Evolutionary conservation across 1,140 invertebrate genomes (phyloP), one percentile per base, ranked within the genome.

Genomic region (Rhopalosiphum padi): DNA sequence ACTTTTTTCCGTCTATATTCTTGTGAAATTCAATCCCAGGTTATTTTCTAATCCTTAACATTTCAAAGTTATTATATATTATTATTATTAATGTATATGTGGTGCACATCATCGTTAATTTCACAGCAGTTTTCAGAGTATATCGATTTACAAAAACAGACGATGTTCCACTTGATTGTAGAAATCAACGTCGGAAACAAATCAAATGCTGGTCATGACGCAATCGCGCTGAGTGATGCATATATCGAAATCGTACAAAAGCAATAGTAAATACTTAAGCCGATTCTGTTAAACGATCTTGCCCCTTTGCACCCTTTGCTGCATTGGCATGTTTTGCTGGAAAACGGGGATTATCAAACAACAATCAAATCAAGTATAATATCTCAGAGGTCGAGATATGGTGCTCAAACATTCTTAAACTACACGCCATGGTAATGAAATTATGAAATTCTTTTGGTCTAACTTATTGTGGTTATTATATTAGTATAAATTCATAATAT

Each of bases 11-110:
- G 37, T 41, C 25, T 37, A 43, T 60, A 37, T 60, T 68, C 30
- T 43, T 37, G 89, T 21, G 37, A 90, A 90, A 90, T 90, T 90
- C 55, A 90, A 90, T 90, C 89, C 7, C 55, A 68, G 55, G n/a
- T 68, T 43, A 90, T 68, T 68, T 90, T 60, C 15, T 43, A 89
- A 89, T 37, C 48, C 37, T 35, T 3, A 7, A 21, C 53, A 15
- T 30, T 90, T 37, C 2, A 90, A 60, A 90, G 41, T 68, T 68
- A 30, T 90, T 90, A 43, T 68, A 30, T 41, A 41, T 41, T 3
- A 41, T 68, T 68, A 30, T 60, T 30, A 68, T n/a, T 18, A 68
- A 68, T 41, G 37, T 83, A 51, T 53, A 15, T 85, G 55, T 55
- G 41, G 37, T 60, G 23, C 51, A 60, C 53, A 55, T 6, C 53